These are phyloP conservation scores for Holcopasites calliopsidis DNA, from an alignment of 1,140 invertebrate genomes.

Conservation along the genomic window DNA sequence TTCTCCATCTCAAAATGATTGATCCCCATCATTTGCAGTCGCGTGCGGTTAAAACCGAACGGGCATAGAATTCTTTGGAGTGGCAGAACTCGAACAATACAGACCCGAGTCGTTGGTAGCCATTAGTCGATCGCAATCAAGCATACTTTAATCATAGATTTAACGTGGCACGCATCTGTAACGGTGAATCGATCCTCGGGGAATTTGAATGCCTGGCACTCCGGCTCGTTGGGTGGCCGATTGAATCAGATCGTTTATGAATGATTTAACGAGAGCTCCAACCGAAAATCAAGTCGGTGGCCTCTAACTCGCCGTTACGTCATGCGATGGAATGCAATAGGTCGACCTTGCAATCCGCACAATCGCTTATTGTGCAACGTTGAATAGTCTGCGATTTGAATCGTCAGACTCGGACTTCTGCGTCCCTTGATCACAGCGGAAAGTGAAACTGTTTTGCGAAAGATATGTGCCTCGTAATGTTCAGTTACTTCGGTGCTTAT, in stretches of 20 bases:
- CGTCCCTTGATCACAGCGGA: background rate
- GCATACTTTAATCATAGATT: background rate
- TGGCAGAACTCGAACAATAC: background rate
- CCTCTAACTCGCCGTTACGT: constrained; percentile 47
- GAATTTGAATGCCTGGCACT: background rate
- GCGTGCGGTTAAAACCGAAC: no score
- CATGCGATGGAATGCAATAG: constrained; percentile 44
- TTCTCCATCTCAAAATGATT: no score
- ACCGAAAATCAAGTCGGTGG: constrained; percentile 51
- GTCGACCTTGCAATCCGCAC: constrained; percentile 47
- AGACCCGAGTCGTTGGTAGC: background rate
- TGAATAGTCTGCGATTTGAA: constrained; percentile 19
- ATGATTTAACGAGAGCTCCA: constrained; percentile 17
- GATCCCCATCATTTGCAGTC: no score
- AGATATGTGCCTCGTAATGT: background rate
- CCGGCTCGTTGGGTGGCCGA: constrained; percentile 9
- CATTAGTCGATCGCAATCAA: background rate
- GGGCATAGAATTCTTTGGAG: background rate
- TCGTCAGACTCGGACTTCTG: background rate
- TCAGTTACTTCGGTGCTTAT: background rate
- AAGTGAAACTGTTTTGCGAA: background rate
- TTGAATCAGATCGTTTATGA: constrained; percentile 20
- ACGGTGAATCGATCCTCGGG: background rate
- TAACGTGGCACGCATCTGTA: background rate
- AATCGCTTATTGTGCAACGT: constrained; percentile 50